Evolutionary conservation across 2,797 vertebrate species (phyloP).

Genomic region (Karalla daura): DNA sequence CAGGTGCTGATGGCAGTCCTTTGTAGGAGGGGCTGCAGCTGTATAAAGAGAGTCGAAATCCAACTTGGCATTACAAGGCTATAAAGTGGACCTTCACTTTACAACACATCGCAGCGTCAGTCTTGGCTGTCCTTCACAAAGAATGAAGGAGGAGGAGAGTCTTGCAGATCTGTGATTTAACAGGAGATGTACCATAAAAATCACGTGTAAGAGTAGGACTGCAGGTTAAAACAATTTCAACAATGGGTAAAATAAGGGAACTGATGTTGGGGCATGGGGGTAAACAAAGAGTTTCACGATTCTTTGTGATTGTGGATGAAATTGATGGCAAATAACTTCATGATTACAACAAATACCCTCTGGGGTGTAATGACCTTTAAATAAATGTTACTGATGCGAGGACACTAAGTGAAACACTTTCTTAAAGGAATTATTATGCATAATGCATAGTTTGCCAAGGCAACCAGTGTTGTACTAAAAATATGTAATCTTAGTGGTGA

Average conservation of each 20-base stretch:
- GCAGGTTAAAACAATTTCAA: constrained; percentile 1
- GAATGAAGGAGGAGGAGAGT: not conserved
- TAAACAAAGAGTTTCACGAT: constrained; percentile 1
- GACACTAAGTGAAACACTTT: constrained; percentile 11
- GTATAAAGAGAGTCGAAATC: not conserved
- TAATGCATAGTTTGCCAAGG: constrained; percentile 22
- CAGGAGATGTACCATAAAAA: not conserved
- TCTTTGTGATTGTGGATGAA: constrained; percentile 5
- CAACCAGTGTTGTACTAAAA: constrained; percentile 16
- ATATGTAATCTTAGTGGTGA: constrained; percentile 15
- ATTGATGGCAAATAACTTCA: not conserved
- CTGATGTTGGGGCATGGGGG: not conserved
- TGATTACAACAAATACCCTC: constrained; percentile 20
- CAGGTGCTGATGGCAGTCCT: not conserved
- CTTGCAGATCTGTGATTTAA: not conserved
- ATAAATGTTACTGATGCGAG: constrained; percentile 11
- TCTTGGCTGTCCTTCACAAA: constrained; percentile 6
- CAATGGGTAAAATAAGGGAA: not conserved
- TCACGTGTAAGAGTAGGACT: not conserved
- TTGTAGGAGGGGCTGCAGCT: not conserved
- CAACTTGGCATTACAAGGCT: not conserved
- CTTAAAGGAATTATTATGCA: constrained; percentile 11
- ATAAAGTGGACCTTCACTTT: not conserved
- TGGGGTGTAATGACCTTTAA: constrained; percentile 6
- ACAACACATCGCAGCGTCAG: not conserved